Base-by-base conservation (phyloP, 2,888 invertebrate species). In the Leucophora obtusa region DNA sequence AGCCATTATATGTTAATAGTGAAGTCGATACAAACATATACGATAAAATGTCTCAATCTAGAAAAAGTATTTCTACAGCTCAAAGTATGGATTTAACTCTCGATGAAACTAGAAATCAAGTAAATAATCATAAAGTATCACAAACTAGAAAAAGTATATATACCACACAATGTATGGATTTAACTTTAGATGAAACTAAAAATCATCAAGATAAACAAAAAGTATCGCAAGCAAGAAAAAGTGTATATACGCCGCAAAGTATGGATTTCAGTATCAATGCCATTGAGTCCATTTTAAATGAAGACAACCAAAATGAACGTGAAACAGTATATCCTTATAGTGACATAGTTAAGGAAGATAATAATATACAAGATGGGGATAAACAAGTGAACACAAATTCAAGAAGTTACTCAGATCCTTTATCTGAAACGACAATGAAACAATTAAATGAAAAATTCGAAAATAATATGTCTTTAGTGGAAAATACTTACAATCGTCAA, bases 81-180 rank as follows among this genome's bases (percentile, higher is more conserved):
- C 21, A 60, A 60, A 14, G 21, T 21, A 18, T 51, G 51, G 69
- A 69, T 9, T 33, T 50, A 2, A 47, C 28, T 17, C 2, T 43
- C 11, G 15, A 14, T 15, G 9, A 28, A 6, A 28, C 28, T 28
- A 7, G 9, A 14, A 60, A 15, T 15, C 18, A 62, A 6, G 6
- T 2, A 14, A 8, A 63, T 11, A 4, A 53, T n/a, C n/a, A 14
- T 21, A 35, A 14, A 47, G 14, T 11, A 47, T 1, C 3, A 1
- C 33, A 6, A 58, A 2, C 24, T 33, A 51, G 73, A 58, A 58
- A 43, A 53, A 74, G 59, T 53, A 43, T 74, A 18, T 59, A 74
- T 14, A 53, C 51, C 10, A 35, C 17, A 15, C 51, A 74, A 7
- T 10, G 17, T 18, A 59, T 74, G 73, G 59, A 66, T 11, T 18